Percentiles rank a stretch among this genome's conserved stretches.
These are phyloP conservation scores for Tonatia bakeri DNA, from an alignment of 2,113 vertebrate species.

Conservation along the genomic window DNA sequence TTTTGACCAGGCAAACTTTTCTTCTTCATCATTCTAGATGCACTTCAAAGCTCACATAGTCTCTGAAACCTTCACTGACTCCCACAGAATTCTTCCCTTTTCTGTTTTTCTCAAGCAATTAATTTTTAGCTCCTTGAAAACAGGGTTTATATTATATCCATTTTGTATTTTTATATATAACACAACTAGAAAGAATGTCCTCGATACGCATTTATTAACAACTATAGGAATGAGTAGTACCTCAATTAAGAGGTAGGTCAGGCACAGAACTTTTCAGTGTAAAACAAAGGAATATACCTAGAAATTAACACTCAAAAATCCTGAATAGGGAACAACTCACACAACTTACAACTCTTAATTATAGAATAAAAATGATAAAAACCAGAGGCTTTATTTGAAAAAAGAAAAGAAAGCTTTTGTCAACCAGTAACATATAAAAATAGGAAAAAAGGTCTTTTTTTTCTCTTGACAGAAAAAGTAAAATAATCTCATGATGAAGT, in stretches of 20 bases:
- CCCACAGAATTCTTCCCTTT: not conserved
- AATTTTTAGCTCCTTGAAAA: not conserved
- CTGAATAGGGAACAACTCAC: not conserved
- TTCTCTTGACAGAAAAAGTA: not conserved
- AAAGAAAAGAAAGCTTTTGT: not conserved
- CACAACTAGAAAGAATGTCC: not conserved
- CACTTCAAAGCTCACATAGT: not conserved
- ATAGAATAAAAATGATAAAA: not conserved
- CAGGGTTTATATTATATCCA: not conserved
- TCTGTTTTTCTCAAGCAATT: slow-evolving; percentile 3
- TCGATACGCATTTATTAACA: not conserved
- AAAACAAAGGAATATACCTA: slow-evolving; percentile 1
- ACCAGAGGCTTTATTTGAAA: not conserved
- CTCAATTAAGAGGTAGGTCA: not conserved
- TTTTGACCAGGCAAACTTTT: not conserved
- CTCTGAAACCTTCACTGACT: not conserved
- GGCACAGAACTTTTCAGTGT: not conserved
- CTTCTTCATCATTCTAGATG: not conserved
- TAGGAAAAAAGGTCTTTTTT: not conserved
- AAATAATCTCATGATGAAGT: not conserved
- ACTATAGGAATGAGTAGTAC: not conserved
- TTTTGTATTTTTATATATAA: not conserved
- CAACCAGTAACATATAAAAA: slow-evolving; percentile 33
- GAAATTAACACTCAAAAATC: not conserved
- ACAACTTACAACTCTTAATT: not conserved